Evolutionary conservation across 2,113 vertebrate genomes (phyloP).

Genomic region (Oplegnathus fasciatus): DNA sequence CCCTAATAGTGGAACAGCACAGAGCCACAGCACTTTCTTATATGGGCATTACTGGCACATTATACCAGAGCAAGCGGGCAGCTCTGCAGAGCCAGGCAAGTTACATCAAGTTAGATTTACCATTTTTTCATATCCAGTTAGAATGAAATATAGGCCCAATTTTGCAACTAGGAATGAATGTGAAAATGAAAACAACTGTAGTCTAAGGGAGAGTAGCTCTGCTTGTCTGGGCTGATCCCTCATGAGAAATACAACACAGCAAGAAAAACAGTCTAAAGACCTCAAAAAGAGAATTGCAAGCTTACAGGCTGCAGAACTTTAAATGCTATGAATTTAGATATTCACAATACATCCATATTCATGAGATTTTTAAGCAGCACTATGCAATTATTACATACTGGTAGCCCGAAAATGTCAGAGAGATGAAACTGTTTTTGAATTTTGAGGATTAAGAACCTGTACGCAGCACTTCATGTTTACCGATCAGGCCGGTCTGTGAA

Average conservation of each 20-base stretch:
- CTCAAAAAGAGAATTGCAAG: background rate
- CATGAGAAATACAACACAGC: conserved; percentile 31
- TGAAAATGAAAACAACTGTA: conserved; percentile 45
- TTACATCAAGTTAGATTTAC: conserved; percentile 31
- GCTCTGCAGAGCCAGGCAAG: conserved; percentile 26
- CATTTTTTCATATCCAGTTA: conserved; percentile 16
- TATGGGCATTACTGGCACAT: conserved; percentile 11
- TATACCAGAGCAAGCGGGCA: background rate
- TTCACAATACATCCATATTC: conserved; percentile 52
- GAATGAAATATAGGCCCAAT: conserved; percentile 28
- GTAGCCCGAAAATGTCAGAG: conserved; percentile 55
- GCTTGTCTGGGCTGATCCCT: conserved; percentile 42
- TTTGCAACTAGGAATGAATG: conserved; percentile 27
- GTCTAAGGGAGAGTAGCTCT: conserved; percentile 13
- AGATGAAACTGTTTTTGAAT: conserved; percentile 43
- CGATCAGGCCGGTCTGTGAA: conserved; percentile 22
- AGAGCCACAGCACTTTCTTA: conserved; percentile 7
- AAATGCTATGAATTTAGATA: background rate
- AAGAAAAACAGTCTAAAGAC: background rate
- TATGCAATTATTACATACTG: conserved; percentile 45
- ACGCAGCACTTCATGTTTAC: conserved; percentile 37
- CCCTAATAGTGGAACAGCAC: conserved; percentile 18
- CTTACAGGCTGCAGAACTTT: conserved; percentile 3
- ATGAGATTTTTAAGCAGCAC: conserved; percentile 30
- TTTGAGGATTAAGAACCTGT: conserved; percentile 49